Conservation (phyloP, 2,797 vertebrate genomes). For the Amniataba percoides region DNA sequence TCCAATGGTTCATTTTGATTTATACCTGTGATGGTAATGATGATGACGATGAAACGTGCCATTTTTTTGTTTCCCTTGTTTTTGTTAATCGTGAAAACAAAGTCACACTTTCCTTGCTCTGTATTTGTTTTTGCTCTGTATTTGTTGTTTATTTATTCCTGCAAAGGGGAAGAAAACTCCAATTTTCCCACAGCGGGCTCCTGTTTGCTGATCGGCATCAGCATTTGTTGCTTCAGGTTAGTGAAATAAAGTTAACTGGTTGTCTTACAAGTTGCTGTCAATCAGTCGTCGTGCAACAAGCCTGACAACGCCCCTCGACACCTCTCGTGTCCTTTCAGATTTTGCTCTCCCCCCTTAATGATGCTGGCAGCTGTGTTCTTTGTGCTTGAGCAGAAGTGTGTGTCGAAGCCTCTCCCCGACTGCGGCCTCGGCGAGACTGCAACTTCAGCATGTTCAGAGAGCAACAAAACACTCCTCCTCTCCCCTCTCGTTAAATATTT, state of each 20-base stretch:
- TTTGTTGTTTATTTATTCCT: too few relatives aligned
- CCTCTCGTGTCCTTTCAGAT: neutral
- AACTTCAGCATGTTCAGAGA: constrained; percentile 35
- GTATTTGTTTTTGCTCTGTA: too few relatives aligned
- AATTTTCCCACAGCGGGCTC: neutral
- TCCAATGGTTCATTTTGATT: too few relatives aligned
- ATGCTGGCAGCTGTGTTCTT: constrained; percentile 25
- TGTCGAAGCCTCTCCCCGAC: constrained; percentile 13
- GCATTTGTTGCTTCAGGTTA: neutral
- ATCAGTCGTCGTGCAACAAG: neutral
- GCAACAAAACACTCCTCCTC: constrained; percentile 7
- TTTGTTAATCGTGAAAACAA: too few relatives aligned
- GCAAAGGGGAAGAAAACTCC: neutral
- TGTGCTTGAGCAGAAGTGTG: constrained; percentile 22
- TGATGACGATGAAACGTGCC: too few relatives aligned
- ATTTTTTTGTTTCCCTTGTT: too few relatives aligned
- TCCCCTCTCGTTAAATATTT: constrained; percentile 35
- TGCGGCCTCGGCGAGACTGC: constrained; percentile 21
- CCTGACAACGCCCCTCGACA: neutral
- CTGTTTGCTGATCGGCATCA: neutral
- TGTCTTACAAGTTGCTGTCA: neutral
- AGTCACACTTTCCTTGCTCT: too few relatives aligned
- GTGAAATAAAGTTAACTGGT: constrained; percentile 3
- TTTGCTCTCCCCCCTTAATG: constrained; percentile 17
- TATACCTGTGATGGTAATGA: too few relatives aligned